These are phyloP conservation scores for Stigmatopora argus DNA, from an alignment of 2,113 vertebrate genomes.

Conservation along the genomic window DNA sequence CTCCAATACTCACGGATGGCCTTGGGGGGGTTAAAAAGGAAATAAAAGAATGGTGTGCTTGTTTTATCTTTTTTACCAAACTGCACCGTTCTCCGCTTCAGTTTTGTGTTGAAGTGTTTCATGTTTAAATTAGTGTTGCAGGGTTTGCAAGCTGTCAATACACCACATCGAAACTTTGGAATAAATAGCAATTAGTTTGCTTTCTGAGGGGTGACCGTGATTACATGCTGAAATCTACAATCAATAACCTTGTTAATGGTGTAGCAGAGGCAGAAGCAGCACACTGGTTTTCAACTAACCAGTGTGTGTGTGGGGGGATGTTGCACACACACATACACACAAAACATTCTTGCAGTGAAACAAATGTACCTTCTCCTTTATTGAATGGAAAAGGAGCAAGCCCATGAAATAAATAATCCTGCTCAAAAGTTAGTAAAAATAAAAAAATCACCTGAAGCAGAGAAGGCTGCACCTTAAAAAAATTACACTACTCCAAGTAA, in stretches of 20 bases:
- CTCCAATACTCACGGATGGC: constrained; percentile 26
- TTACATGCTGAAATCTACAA: constrained; percentile 43
- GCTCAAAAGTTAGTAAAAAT: neutral
- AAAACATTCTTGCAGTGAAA: constrained; percentile 30
- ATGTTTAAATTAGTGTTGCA: constrained; percentile 13
- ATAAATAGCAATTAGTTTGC: constrained; percentile 52
- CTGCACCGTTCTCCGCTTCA: constrained; percentile 9
- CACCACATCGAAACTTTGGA: constrained; percentile 19
- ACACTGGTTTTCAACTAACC: constrained; percentile 32
- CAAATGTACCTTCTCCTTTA: constrained; percentile 33
- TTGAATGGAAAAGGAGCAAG: constrained; percentile 16
- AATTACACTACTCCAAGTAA: neutral
- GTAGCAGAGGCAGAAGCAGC: constrained; percentile 20
- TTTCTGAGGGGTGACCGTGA: constrained; percentile 29
- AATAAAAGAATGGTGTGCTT: constrained; percentile 14
- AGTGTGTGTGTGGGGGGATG: constrained; percentile 21
- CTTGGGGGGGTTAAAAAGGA: constrained; percentile 15
- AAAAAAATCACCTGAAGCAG: constrained; percentile 2
- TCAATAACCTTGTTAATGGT: constrained; percentile 59
- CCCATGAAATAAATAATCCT: neutral
- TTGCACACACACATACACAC: constrained; percentile 14
- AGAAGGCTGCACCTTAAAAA: constrained; percentile 1
- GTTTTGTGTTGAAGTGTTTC: constrained; percentile 4
- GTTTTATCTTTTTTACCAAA: constrained; percentile 13
- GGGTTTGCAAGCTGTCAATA: constrained; percentile 21